phyloP scores from a whole-genome alignment of 1,140 invertebrate genomes.

The Cydia strobilella region DNA sequence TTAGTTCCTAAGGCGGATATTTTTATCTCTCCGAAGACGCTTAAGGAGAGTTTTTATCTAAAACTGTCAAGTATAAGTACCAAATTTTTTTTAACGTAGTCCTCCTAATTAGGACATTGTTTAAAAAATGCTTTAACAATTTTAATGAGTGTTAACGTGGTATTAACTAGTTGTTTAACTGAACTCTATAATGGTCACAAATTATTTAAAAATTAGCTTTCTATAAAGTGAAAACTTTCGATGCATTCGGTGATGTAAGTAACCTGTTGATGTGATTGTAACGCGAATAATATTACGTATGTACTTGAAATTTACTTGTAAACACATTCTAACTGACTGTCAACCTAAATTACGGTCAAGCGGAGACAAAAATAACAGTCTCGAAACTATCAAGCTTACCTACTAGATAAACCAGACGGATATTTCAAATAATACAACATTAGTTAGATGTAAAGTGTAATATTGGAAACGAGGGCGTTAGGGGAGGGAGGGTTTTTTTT shows the following conservation, averaged over 20 bases:
- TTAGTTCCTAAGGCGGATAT: too few species aligned
- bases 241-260: conserved; percentile 28
- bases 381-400: not conserved
- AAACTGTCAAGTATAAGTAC: too few species aligned
- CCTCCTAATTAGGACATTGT: too few species aligned
- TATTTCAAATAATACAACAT: not conserved
- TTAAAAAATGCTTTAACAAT: not conserved
- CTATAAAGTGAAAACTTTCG: conserved; percentile 39
- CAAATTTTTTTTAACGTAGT: too few species aligned
- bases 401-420: not conserved
- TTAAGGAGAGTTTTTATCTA: too few species aligned
- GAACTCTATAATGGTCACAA: conserved; percentile 32
- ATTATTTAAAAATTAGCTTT: conserved; percentile 34
- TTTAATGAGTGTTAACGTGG: not conserved
- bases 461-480: too few species aligned
- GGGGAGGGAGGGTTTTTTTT: too few species aligned
- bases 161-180: conserved; percentile 33
- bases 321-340: conserved; percentile 29
- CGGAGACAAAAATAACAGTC: conserved; percentile 18
- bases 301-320: conserved; percentile 31
- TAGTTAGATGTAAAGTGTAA: too few species aligned
- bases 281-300: conserved; percentile 23
- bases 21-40: too few species aligned
- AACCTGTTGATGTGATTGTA: conserved; percentile 28
- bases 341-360: conserved; percentile 25